Percentiles rank a stretch among this genome's conserved stretches.
Evolutionary conservation across 2,797 vertebrate species (phyloP).

Genomic region (Lacerta agilis): DNA sequence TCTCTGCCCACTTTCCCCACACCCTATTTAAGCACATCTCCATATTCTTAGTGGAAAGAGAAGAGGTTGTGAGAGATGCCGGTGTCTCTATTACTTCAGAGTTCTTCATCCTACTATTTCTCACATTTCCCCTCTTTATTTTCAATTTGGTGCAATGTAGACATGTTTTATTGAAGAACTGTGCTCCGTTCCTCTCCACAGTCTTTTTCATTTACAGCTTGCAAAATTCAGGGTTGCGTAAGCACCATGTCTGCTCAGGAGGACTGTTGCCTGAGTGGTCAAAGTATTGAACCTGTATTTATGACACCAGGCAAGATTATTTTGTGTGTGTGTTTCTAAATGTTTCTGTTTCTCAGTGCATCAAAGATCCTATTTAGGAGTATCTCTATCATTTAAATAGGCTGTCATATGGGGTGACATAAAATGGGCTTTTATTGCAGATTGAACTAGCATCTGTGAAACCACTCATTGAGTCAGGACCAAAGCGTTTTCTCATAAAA

Average conservation of each 20-base stretch:
- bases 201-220: background rate
- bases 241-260: background rate
- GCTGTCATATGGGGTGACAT: background rate
- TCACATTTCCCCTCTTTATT: conserved; percentile 22
- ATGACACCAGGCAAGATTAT: background rate
- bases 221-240: conserved; percentile 4
- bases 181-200: background rate
- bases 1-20: background rate
- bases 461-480: conserved; percentile 21
- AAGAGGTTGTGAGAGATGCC: background rate
- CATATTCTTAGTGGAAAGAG: background rate
- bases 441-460: conserved; percentile 20
- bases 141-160: background rate
- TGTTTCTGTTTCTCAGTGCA: background rate
- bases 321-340: background rate
- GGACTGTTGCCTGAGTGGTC: background rate
- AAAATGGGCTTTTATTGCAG: conserved; percentile 36
- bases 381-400: conserved; percentile 19
- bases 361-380: conserved; percentile 8
- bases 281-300: background rate
- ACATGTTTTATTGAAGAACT: background rate
- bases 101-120: no score
- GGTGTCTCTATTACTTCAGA: no score
- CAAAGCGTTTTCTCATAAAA: conserved; percentile 1
- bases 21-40: no score